phyloP scores from a whole-genome alignment of 2,888 invertebrate species.

The Tetropium fuscum region DNA sequence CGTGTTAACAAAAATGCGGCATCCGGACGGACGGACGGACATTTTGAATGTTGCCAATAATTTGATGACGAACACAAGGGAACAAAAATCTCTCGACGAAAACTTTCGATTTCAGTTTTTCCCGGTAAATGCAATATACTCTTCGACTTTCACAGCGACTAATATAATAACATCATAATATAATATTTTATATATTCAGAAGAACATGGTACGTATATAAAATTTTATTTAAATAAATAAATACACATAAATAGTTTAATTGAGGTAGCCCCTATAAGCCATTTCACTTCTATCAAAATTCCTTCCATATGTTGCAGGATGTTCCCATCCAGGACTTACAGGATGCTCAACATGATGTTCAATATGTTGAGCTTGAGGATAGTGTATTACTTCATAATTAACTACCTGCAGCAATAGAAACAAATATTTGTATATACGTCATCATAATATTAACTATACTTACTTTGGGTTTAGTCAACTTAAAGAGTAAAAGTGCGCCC shows the following conservation, averaged over 20 bases:
- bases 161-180: too few species aligned
- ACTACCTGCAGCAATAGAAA: slow-evolving; percentile 68
- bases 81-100: too few species aligned
- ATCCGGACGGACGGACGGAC: too few species aligned
- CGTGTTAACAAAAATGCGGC: too few species aligned
- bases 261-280: slow-evolving; percentile 68
- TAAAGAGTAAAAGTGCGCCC: slow-evolving; percentile 88
- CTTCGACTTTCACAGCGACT: too few species aligned
- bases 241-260: slow-evolving; percentile 32
- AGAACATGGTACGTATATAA: neutral
- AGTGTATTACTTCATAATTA: slow-evolving; percentile 89
- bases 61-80: too few species aligned
- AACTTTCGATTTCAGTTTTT: too few species aligned
- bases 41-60: too few species aligned
- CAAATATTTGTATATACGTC: neutral
- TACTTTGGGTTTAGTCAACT: slow-evolving; percentile 87
- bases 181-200: too few species aligned
- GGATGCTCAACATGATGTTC: slow-evolving; percentile 68
- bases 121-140: too few species aligned
- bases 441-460: neutral
- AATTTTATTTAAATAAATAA: slow-evolving; percentile 57
- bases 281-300: slow-evolving; percentile 71
- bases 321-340: slow-evolving; percentile 64
- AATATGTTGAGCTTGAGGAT: slow-evolving; percentile 75
- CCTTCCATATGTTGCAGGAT: slow-evolving; percentile 75